Conservation (phyloP, 2,113 vertebrate species). For the Pipa parva region DNA sequence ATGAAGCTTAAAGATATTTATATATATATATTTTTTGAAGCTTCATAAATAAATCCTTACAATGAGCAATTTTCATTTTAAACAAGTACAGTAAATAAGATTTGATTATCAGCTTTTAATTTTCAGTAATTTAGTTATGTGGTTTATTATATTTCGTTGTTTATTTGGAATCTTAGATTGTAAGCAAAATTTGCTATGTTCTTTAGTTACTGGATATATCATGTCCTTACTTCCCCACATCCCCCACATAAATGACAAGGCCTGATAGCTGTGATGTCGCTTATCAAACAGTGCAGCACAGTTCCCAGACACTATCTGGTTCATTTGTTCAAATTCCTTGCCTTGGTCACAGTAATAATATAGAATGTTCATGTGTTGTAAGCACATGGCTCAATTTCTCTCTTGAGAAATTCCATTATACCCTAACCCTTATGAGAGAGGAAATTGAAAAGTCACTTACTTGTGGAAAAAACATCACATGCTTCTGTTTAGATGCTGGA, state of each 20-base stretch:
- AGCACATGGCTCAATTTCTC: conserved; percentile 32
- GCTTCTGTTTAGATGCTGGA: conserved; percentile 20
- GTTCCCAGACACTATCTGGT: conserved; percentile 11
- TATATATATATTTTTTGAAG: no score
- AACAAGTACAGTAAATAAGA: no score
- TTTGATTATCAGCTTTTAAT: no score
- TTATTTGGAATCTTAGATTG: no score
- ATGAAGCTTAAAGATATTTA: no score
- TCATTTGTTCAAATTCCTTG: conserved; percentile 26
- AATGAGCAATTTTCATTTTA: no score
- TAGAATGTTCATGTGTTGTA: conserved; percentile 29
- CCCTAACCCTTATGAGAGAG: conserved; percentile 25
- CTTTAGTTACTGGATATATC: not conserved
- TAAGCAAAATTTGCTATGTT: no score
- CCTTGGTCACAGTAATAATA: conserved; percentile 23
- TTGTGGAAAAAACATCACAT: conserved; percentile 24
- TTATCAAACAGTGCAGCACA: conserved; percentile 31
- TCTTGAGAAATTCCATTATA: conserved; percentile 34
- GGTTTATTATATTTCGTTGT: no score
- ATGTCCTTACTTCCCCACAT: not conserved
- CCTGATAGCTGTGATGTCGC: conserved; percentile 16
- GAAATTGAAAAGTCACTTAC: conserved; percentile 35
- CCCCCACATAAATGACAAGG: conserved; percentile 1
- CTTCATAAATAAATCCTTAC: no score
- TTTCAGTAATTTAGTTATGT: no score